Base-by-base conservation (phyloP, 1,140 invertebrate genomes). In the Caenorhabditis latens region DNA sequence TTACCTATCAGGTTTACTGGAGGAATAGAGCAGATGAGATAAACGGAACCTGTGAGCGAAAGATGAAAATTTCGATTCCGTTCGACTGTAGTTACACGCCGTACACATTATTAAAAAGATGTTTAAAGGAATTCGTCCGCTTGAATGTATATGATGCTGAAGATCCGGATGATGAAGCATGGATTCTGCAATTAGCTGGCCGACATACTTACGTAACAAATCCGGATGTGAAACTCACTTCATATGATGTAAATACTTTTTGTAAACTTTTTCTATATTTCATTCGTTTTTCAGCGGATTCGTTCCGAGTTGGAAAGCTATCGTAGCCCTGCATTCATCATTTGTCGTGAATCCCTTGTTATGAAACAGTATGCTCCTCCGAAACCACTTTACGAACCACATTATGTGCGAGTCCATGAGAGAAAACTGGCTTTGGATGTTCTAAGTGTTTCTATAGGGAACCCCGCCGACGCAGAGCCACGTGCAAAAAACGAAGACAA, bases 301-400 rank as follows among this genome's bases (percentile, higher is more conserved):
- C 91, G 90, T 46, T 90, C 91, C 0, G 87, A 86, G 48, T 88
- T 91, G 24, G 90, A 92, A 85, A 92, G 92, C 83, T 91, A 92
- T 79, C 87, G 90, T 46, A 88, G 82, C n/a, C 91, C 90, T 9
- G 85, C 57, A 14, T 86, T 91, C 21, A 79, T 91, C 21, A 40
- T 91, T 13, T 65, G 90, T 24, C 84, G 86, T 3, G 85, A 90
- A 65, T 48, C 57, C 11, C 42, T 79, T 16, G 86, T 91, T 40
- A 89, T 91, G 42, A 32, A 48, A 19, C 53, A 92, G 8, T 91
- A 88, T 57, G 79, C 84, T 4, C 50, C 46, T 2, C 91, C 91
- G 16, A 86, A 89, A 4, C 85, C 84, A 53, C 86, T 91, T 0
- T 91, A 91, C 65, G 89, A 91, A 88, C 90, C 90, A 4, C 57